phyloP scores from a whole-genome alignment of 2,797 vertebrate species.

The Melanogrammus aeglefinus region DNA sequence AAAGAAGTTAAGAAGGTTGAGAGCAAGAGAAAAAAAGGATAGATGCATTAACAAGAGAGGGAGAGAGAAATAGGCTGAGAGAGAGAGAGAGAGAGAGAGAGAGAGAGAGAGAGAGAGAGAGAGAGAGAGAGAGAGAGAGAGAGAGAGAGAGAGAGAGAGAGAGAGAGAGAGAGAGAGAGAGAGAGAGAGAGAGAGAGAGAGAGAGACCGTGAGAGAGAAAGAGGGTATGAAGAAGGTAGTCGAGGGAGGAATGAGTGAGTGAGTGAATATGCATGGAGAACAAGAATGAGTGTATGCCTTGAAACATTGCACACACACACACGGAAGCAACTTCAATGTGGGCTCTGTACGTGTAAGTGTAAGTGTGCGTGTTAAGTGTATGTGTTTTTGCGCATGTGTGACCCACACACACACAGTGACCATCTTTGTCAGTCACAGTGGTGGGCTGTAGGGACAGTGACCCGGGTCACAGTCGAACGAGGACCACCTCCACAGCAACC shows the following conservation, averaged over 20 bases:
- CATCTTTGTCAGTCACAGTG: constrained; percentile 39
- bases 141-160: background rate
- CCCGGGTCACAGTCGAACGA: constrained; percentile 58
- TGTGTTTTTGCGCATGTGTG: background rate
- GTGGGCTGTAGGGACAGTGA: constrained; percentile 52
- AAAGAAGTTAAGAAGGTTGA: no score
- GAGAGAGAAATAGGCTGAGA: background rate
- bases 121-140: background rate
- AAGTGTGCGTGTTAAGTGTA: no score
- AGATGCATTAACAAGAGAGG: background rate
- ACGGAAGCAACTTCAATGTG: constrained; percentile 18
- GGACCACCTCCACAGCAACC: constrained; percentile 56
- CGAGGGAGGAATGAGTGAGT: background rate
- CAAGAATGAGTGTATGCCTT: background rate
- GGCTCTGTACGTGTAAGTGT: background rate
- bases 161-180: no score
- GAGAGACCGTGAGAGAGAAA: background rate
- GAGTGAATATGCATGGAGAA: background rate
- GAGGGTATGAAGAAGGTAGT: constrained; percentile 5
- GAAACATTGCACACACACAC: background rate
- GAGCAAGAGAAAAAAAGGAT: no score
- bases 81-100: background rate
- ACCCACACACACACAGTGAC: no score
- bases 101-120: no score
- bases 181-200: background rate